phyloP scores from a whole-genome alignment of 2,797 vertebrate species.

The Pipistrellus kuhlii region DNA sequence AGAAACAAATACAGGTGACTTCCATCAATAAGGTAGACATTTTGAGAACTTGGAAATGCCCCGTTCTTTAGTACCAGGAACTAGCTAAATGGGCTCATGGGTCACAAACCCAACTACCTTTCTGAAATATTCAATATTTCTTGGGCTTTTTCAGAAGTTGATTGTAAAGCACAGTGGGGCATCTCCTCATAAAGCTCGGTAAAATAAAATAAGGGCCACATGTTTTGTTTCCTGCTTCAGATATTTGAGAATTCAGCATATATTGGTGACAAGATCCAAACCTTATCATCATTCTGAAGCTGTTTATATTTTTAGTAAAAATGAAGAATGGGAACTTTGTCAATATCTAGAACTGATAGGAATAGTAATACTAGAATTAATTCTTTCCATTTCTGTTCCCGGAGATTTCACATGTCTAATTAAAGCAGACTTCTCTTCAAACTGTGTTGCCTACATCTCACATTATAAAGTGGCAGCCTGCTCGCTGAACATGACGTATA shows the following conservation, averaged over 20 bases:
- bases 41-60: constrained; percentile 52
- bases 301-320: constrained; percentile 43
- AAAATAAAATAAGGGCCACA: constrained; percentile 51
- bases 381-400: constrained; percentile 44
- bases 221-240: constrained; percentile 45
- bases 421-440: constrained; percentile 57
- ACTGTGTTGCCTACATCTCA: constrained; percentile 1
- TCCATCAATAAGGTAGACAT: neutral
- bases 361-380: constrained; percentile 43
- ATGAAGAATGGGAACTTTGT: constrained; percentile 49
- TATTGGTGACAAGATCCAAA: constrained; percentile 29
- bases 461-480: neutral
- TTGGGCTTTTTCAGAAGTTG: constrained; percentile 37
- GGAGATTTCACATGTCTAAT: constrained; percentile 15
- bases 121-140: constrained; percentile 6
- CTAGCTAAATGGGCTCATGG: constrained; percentile 19
- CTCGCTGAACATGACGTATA: constrained; percentile 11
- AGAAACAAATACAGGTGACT: constrained; percentile 15
- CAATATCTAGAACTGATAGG: constrained; percentile 10
- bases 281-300: constrained; percentile 37
- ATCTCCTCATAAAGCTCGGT: neutral
- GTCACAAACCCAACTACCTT: constrained; percentile 48
- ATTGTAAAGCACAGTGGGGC: constrained; percentile 20
- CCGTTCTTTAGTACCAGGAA: constrained; percentile 43
- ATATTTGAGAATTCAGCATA: constrained; percentile 61